These are phyloP conservation scores for Elachura formosa DNA, from an alignment of 2,113 vertebrate species.

Conservation along the genomic window DNA sequence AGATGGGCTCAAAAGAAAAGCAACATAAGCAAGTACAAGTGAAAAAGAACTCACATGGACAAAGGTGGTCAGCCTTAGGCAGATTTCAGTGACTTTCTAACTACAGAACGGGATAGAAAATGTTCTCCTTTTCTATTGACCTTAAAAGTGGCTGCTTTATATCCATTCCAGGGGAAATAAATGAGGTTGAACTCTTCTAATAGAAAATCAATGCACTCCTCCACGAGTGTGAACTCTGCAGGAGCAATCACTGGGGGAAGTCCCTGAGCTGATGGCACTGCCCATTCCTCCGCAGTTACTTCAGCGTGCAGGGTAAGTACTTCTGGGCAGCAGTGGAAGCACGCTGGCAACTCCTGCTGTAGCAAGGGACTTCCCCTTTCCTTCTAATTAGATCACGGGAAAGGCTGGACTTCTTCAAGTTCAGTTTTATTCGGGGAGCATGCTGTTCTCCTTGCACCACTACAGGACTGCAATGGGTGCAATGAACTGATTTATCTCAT, in stretches of 20 bases:
- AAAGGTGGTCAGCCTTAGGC: background rate
- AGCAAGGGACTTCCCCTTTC: background rate
- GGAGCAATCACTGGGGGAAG: background rate
- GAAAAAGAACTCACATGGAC: background rate
- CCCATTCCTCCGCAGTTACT: background rate
- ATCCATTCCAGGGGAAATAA: background rate
- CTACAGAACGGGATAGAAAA: background rate
- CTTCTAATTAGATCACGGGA: background rate
- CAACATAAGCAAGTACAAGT: background rate
- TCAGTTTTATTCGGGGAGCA: background rate
- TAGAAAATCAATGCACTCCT: background rate
- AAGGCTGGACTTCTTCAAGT: background rate
- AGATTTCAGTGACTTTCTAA: background rate
- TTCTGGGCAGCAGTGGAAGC: background rate
- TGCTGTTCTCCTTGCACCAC: accelerated
- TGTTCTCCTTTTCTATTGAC: background rate
- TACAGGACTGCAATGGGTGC: accelerated
- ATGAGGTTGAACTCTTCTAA: background rate
- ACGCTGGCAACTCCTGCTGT: background rate
- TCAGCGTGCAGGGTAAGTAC: background rate
- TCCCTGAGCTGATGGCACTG: background rate
- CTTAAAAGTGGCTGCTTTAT: background rate
- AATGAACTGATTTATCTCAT: background rate
- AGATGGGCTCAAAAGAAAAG: background rate
- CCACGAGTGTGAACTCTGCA: background rate